A percentile compares a stretch with the other conserved stretches of the same genome.
These are phyloP conservation scores for Penaeus monodon DNA, from an alignment of 2,888 invertebrate species.

Conservation along the genomic window DNA sequence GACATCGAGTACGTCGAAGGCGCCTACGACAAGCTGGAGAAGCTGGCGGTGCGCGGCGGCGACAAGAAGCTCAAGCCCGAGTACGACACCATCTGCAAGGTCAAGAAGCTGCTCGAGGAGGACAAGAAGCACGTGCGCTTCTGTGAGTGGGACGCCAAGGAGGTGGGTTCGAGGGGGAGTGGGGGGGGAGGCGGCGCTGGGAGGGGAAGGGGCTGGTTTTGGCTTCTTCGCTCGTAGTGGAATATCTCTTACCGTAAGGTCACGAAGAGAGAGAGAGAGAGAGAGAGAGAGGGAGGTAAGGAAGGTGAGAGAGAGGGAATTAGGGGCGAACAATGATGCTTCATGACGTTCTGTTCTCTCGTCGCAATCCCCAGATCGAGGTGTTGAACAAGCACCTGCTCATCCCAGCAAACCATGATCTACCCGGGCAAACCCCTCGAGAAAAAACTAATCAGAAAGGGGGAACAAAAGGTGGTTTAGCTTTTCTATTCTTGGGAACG, in stretches of 20 bases:
- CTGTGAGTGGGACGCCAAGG: constrained; percentile 91
- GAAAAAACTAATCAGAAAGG: constrained; percentile 97
- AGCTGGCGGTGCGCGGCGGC: constrained; percentile 74
- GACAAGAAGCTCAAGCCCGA: constrained; percentile 97
- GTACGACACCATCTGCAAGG: constrained; percentile 88
- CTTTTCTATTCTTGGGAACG: too few relatives aligned
- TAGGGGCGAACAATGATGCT: background rate
- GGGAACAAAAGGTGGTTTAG: constrained; percentile 96
- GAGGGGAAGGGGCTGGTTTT: too few relatives aligned
- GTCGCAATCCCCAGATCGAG: constrained; percentile 81
- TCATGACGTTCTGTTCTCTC: background rate
- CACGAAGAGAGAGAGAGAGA: too few relatives aligned
- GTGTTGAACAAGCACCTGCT: constrained; percentile 95
- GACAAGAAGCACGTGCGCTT: constrained; percentile 95
- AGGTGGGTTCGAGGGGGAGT: constrained; percentile 77
- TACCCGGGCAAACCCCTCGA: constrained; percentile 97
- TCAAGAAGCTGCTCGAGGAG: constrained; percentile 85
- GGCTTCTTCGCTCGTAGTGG: too few relatives aligned
- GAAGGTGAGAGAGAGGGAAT: too few relatives aligned
- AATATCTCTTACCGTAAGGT: background rate
- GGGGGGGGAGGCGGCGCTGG: too few relatives aligned
- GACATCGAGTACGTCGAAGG: constrained; percentile 57
- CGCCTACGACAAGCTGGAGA: constrained; percentile 61
- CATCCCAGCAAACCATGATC: constrained; percentile 93
- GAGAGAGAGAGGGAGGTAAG: too few relatives aligned